These are phyloP conservation scores for Lophochroa leadbeateri DNA, from an alignment of 2,113 vertebrate species.

Conservation along the genomic window DNA sequence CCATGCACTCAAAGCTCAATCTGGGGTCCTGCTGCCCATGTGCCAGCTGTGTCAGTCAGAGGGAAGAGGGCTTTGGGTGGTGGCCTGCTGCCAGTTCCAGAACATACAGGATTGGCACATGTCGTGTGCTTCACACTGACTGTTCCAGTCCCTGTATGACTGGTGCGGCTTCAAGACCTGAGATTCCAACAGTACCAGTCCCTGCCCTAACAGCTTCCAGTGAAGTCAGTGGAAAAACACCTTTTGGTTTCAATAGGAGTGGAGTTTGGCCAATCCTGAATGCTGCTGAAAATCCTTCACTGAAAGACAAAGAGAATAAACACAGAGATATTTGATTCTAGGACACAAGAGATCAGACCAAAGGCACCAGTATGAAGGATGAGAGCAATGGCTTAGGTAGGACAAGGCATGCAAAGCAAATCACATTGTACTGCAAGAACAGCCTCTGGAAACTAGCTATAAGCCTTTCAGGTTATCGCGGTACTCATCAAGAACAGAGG, in stretches of 20 bases:
- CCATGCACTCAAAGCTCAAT: not conserved
- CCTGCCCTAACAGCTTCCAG: not conserved
- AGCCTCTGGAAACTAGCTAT: not conserved
- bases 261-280: not conserved
- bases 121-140: not conserved
- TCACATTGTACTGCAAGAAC: not conserved
- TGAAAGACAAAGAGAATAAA: not conserved
- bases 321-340: not conserved
- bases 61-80: not conserved
- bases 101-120: not conserved
- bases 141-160: not conserved
- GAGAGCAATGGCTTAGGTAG: not conserved
- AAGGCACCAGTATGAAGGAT: not conserved
- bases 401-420: not conserved
- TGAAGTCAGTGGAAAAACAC: not conserved
- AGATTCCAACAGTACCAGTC: not conserved
- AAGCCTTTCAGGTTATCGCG: not conserved
- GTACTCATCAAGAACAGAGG: not conserved
- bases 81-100: not conserved
- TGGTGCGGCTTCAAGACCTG: not conserved
- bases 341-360: not conserved
- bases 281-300: not conserved
- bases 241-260: not conserved
- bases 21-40: not conserved
- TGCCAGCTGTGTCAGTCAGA: not conserved